phyloP scores from a whole-genome alignment of 2,888 invertebrate species.

The Melinopterus prodromus region DNA sequence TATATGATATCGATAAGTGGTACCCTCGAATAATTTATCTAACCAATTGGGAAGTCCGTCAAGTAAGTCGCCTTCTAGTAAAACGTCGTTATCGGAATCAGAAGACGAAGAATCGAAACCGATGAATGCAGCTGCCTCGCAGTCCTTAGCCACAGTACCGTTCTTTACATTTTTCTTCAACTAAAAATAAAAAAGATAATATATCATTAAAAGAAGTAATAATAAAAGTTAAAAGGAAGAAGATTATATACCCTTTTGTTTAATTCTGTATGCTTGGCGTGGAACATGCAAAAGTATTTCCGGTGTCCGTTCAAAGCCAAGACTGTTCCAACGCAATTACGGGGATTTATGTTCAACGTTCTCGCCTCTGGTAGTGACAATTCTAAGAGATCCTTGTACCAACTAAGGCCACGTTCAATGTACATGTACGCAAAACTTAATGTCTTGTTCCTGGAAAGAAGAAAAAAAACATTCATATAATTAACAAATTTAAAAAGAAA shows the following conservation, averaged over 20 bases:
- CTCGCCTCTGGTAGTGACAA: conserved; percentile 84
- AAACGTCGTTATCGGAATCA: conserved; percentile 64
- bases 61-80: conserved; percentile 68
- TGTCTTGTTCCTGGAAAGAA: conserved; percentile 84
- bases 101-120: conserved; percentile 80
- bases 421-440: conserved; percentile 93
- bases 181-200: conserved; percentile 25
- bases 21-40: conserved; percentile 95
- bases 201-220: too few species aligned
- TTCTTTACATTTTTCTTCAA: conserved; percentile 37
- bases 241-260: conserved; percentile 68
- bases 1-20: conserved; percentile 93
- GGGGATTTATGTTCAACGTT: conserved; percentile 85
- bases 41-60: conserved; percentile 96
- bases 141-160: conserved; percentile 63
- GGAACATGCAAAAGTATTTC: conserved; percentile 98
- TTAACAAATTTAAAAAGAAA: conserved; percentile 7
- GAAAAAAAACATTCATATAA: background rate
- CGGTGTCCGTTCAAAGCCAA: conserved; percentile 95
- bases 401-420: conserved; percentile 89
- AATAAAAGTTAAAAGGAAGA: background rate
- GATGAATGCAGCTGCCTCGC: conserved; percentile 86
- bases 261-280: conserved; percentile 92
- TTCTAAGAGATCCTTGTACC: conserved; percentile 92
- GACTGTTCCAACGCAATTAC: conserved; percentile 97